Percentiles rank a stretch among this genome's conserved stretches.
phyloP scores from a whole-genome alignment of 37 sponge, comb jelly and placozoan genomes.

The Theonella swinhoei region DNA sequence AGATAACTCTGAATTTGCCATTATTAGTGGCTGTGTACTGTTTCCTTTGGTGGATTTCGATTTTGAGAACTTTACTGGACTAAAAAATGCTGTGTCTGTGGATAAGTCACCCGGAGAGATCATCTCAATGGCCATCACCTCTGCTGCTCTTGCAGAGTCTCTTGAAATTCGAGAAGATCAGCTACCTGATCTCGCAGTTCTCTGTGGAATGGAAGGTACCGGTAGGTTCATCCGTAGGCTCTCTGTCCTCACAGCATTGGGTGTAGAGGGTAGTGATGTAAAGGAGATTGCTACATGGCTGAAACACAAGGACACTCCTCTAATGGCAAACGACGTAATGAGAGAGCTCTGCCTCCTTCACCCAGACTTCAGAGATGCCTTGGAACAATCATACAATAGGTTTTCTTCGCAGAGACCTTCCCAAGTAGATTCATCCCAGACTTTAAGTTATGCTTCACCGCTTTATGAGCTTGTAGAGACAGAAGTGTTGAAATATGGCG shows the following conservation, averaged over 20 bases:
- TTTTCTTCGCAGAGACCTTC: neutral
- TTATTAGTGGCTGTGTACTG: conserved; percentile 11
- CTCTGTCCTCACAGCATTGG: neutral
- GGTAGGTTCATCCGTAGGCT: neutral
- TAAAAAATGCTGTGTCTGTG: neutral
- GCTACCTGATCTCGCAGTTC: conserved; percentile 51
- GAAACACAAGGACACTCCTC: neutral
- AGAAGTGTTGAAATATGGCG: neutral
- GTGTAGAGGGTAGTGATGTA: conserved; percentile 9
- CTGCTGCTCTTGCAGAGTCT: conserved; percentile 9
- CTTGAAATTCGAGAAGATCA: conserved; percentile 21
- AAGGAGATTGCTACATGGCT: conserved; percentile 35
- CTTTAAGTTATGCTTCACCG: neutral
- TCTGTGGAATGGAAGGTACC: conserved; percentile 64
- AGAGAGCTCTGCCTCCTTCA: neutral
- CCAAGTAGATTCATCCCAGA: neutral
- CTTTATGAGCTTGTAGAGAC: neutral
- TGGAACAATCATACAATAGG: neutral
- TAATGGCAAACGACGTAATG: neutral
- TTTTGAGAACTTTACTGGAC: neutral
- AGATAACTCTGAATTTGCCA: conserved; percentile 49
- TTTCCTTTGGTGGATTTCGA: conserved; percentile 44
- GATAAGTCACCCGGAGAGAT: conserved; percentile 12
- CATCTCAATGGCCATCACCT: neutral
- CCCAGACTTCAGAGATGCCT: neutral